These are phyloP conservation scores for Bombus affinis DNA, from an alignment of 1,140 invertebrate species.

Conservation along the genomic window DNA sequence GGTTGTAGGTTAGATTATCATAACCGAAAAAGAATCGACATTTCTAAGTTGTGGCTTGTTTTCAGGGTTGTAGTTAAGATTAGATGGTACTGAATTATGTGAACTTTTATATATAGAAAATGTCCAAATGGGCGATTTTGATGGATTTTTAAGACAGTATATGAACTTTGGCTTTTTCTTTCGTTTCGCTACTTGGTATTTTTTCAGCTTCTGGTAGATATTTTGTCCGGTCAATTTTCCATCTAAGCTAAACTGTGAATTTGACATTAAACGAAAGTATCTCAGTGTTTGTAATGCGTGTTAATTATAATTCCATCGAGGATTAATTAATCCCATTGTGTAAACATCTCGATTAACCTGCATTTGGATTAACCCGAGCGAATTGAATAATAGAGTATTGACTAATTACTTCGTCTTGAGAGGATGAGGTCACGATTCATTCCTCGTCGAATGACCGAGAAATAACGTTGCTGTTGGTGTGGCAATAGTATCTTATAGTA, in stretches of 20 bases:
- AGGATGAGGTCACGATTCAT: constrained; percentile 24
- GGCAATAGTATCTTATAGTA: background rate
- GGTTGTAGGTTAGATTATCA: too few relatives aligned
- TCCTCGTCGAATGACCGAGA: background rate
- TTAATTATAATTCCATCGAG: background rate
- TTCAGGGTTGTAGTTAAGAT: too few relatives aligned
- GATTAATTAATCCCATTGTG: background rate
- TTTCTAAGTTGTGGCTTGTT: background rate
- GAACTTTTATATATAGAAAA: too few relatives aligned
- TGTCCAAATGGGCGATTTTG: too few relatives aligned
- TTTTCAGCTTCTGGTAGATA: too few relatives aligned
- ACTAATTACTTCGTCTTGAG: constrained; percentile 12
- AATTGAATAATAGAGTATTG: constrained; percentile 27
- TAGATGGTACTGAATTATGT: too few relatives aligned
- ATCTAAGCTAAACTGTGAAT: too few relatives aligned
- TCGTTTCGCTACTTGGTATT: too few relatives aligned
- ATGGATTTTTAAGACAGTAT: too few relatives aligned
- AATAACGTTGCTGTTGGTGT: background rate
- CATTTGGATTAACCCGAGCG: constrained; percentile 18
- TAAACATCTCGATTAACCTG: constrained; percentile 37
- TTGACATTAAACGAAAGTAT: background rate
- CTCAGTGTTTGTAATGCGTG: background rate
- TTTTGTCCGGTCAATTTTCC: too few relatives aligned
- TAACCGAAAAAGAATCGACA: background rate
- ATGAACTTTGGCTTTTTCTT: too few relatives aligned